Percentiles rank a stretch among this genome's conserved stretches.
phyloP scores from a whole-genome alignment of 23 tunicate genomes.

The Ascidia mentula region DNA sequence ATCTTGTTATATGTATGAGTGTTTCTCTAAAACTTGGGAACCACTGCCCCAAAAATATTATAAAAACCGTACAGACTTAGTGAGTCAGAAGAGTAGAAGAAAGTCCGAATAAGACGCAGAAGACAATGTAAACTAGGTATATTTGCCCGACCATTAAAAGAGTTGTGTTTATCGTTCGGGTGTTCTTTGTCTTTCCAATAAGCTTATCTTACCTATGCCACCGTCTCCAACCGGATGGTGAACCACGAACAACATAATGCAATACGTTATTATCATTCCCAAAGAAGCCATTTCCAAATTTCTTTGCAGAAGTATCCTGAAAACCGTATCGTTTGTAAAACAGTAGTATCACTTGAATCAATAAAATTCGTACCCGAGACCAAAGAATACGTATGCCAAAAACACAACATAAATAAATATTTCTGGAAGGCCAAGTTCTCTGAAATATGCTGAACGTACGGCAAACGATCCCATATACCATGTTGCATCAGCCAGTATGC shows the following conservation, averaged over 20 bases:
- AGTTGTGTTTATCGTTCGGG: no score
- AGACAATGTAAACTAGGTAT: no score
- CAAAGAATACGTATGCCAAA: conserved; percentile 44
- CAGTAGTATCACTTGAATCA: not conserved
- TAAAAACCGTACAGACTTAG: no score
- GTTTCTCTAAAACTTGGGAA: no score
- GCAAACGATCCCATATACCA: conserved; percentile 65
- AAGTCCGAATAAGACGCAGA: no score
- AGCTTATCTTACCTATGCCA: conserved; percentile 57
- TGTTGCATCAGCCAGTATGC: conserved; percentile 63
- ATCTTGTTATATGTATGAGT: no score
- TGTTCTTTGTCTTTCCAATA: no score
- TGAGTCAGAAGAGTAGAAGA: no score
- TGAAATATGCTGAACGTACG: conserved; percentile 46
- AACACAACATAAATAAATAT: conserved; percentile 23
- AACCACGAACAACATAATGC: conserved; percentile 41
- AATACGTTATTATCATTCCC: conserved; percentile 62
- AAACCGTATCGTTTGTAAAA: no score
- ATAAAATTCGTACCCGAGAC: conserved; percentile 42
- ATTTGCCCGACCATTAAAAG: no score
- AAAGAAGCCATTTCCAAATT: conserved; percentile 36
- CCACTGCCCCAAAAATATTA: no score
- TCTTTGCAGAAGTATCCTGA: conserved; percentile 50
- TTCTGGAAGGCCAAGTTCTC: conserved; percentile 40
- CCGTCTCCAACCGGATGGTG: conserved; percentile 87